A percentile compares a stretch with the other conserved stretches of the same genome.
Evolutionary conservation across 2,797 vertebrate species (phyloP).

Genomic region (Spea hammondii): DNA sequence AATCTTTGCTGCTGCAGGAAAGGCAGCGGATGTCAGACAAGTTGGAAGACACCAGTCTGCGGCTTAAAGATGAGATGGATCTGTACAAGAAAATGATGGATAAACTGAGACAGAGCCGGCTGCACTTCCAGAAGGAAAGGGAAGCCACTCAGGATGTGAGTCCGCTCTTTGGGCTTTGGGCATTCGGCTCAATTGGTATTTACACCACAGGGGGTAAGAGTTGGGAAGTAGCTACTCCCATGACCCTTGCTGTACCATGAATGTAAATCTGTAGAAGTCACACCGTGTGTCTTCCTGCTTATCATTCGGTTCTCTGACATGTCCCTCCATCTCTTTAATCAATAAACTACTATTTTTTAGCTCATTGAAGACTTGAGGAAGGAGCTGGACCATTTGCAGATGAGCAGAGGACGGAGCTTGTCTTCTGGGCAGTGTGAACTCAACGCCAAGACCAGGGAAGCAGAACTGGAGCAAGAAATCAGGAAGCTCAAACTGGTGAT

Average conservation of each 20-base stretch:
- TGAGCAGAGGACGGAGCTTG: conserved; percentile 82
- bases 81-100: conserved; percentile 98
- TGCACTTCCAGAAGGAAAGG: conserved; percentile 91
- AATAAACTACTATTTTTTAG: conserved; percentile 60
- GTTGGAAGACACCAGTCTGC: conserved; percentile 90
- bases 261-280: too few relatives aligned
- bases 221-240: too few relatives aligned
- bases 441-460: conserved; percentile 81
- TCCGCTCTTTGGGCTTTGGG: background rate
- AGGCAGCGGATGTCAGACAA: conserved; percentile 93
- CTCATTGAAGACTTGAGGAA: conserved; percentile 91
- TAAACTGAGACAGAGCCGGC: conserved; percentile 88
- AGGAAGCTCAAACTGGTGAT: conserved; percentile 91
- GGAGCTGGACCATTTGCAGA: conserved; percentile 90
- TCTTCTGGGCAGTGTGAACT: conserved; percentile 78
- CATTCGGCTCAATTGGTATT: too few relatives aligned
- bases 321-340: background rate
- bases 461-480: conserved; percentile 90
- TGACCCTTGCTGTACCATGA: too few relatives aligned
- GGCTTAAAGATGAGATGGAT: conserved; percentile 96
- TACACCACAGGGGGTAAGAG: too few relatives aligned
- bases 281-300: too few relatives aligned
- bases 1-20: conserved; percentile 70
- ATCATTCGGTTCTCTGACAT: too few relatives aligned
- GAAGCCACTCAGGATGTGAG: conserved; percentile 92